Evolutionary conservation across 2,113 vertebrate genomes (phyloP), one percentile per base, ranked within the genome.

Genomic region (Scophthalmus maximus): DNA sequence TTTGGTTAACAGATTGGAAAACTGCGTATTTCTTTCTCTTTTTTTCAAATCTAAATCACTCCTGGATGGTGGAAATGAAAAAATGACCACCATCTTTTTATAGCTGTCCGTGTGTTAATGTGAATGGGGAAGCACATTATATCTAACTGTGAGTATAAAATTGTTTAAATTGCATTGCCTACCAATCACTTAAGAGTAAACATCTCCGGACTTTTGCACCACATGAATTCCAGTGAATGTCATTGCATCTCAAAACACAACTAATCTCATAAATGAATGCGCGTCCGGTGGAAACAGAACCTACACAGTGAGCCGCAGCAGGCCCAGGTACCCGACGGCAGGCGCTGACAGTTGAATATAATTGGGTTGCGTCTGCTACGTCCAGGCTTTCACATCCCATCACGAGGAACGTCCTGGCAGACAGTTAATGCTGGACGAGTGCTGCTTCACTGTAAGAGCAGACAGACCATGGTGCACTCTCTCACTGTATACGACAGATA

Each of bases 351-450:
- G 79, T 22, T 81, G 68, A 83, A 83, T 74, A 73, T 88, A 86
- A 88, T 80, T 88, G 69, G 68, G 70, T 63, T 67, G 53, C 68
- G 63, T 86, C 58, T 30, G 58, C 62, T 61, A 50, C 50, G 65
- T 82, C 78, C 34, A 49, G 60, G 81, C 76, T 82, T 84, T 87
- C 81, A 86, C 81, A 68, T 84, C 71, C 68, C 61, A 88, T 87
- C 77, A 75, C 44, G 65, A 78, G 40, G 59, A 68, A 51, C 17
- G 53, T 66, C 14, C 51, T 20, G 44, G 68, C 70, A 82, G 62
- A 49, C 26, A 15, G 70, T 73, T 62, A 70, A 76, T 55, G 32
- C 50, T 36, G 72, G 61, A 51, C 34, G 65, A 61, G 59, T 57
- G 71, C 85, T 73, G 70, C 67, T 73, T 70, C 73, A 30, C 61